Percentiles rank a stretch among this genome's conserved stretches.
Evolutionary conservation across 2,888 invertebrate species (phyloP).

Genomic region (Trissolcus japonicus): DNA sequence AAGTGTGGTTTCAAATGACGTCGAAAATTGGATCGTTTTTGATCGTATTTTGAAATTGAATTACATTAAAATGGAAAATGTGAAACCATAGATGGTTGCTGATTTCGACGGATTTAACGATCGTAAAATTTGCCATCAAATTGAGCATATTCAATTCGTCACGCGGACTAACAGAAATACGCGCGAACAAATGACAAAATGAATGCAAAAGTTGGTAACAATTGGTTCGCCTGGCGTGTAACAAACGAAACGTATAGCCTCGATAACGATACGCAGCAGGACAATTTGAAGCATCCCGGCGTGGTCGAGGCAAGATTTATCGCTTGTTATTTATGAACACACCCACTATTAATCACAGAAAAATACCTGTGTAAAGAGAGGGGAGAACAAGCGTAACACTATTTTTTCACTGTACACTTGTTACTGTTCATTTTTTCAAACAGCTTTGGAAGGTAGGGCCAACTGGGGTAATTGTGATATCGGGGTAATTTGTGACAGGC

Average conservation of each 20-base stretch:
- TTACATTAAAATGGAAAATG: too few species aligned
- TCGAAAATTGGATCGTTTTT: too few species aligned
- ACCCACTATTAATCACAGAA: conserved; percentile 38
- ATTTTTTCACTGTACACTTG: too few species aligned
- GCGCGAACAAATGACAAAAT: conserved; percentile 28
- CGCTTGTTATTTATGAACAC: conserved; percentile 46
- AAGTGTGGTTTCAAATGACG: too few species aligned
- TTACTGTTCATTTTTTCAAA: too few species aligned
- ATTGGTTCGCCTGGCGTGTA: conserved; percentile 19
- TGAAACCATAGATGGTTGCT: too few species aligned
- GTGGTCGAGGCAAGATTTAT: conserved; percentile 39
- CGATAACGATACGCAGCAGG: conserved; percentile 45
- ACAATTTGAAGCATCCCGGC: conserved; percentile 44
- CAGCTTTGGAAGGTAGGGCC: too few species aligned
- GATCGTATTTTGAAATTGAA: too few species aligned
- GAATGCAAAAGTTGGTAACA: conserved; percentile 34
- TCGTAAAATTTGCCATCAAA: not conserved
- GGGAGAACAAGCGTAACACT: not conserved
- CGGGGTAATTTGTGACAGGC: too few species aligned
- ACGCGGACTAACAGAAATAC: not conserved
- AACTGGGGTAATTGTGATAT: too few species aligned
- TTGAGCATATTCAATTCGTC: conserved; percentile 4
- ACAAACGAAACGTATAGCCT: conserved; percentile 28
- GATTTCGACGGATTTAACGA: too few species aligned
- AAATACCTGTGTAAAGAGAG: not conserved